Percentiles rank a stretch among this genome's conserved stretches.
Conservation (phyloP, 2,113 vertebrate genomes). For the Ellobius talpinus region DNA sequence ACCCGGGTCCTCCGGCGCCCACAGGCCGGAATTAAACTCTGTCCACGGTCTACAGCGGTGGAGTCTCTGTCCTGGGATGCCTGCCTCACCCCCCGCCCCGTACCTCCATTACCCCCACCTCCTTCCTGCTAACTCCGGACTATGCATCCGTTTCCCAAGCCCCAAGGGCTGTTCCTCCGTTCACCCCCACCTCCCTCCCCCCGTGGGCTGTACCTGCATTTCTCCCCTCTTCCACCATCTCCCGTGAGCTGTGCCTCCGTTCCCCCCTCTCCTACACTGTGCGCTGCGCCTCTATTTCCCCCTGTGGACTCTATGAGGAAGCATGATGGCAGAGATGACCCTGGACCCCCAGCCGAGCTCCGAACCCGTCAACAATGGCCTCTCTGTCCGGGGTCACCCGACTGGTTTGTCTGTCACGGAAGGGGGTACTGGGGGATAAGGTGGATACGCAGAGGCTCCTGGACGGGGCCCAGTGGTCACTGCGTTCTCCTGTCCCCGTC, state of each 20-base stretch:
- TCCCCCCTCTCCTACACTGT: background rate
- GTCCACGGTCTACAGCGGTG: background rate
- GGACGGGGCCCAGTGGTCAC: background rate
- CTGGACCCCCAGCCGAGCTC: slow-evolving; percentile 19
- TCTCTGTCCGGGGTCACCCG: slow-evolving; percentile 70
- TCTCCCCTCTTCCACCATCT: background rate
- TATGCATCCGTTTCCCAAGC: background rate
- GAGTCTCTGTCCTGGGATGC: background rate
- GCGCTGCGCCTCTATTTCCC: background rate
- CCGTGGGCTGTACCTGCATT: background rate
- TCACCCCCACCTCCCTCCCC: no score
- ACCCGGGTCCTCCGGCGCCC: background rate
- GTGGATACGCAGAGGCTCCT: background rate
- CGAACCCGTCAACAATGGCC: slow-evolving; percentile 68
- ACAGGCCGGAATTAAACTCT: background rate
- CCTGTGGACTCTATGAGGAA: background rate
- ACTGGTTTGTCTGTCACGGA: slow-evolving; percentile 74
- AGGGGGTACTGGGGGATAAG: background rate
- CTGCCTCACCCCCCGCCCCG: background rate
- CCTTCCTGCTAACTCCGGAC: background rate
- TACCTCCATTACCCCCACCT: background rate
- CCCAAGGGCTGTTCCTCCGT: no score
- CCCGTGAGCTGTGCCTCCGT: background rate
- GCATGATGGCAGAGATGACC: background rate
- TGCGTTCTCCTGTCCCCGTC: background rate